These are phyloP conservation scores for Hippocampus barbouri DNA, from an alignment of 2,113 vertebrate genomes.

Conservation along the genomic window DNA sequence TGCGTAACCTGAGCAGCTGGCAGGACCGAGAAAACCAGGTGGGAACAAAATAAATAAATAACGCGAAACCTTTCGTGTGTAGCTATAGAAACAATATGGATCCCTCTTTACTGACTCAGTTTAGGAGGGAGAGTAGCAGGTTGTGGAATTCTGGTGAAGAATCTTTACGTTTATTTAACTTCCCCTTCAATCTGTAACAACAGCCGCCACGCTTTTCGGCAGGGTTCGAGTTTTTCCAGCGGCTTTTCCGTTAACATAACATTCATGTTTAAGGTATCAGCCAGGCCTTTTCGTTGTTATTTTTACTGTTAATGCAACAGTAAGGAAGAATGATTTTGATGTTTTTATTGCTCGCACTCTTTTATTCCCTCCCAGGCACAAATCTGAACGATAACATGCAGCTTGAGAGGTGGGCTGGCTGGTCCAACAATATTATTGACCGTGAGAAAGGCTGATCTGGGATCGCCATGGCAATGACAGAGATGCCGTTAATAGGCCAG, in stretches of 20 bases:
- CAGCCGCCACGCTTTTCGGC: not conserved
- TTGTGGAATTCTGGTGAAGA: not conserved
- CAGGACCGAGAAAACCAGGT: constrained; percentile 21
- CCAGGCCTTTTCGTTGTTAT: not conserved
- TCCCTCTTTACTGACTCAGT: not conserved
- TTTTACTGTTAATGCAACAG: not conserved
- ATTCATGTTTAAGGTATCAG: not conserved
- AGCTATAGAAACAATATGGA: not conserved
- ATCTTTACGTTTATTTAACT: constrained; percentile 2
- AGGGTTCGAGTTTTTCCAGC: not conserved
- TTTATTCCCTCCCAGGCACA: not conserved
- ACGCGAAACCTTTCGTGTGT: constrained; percentile 12
- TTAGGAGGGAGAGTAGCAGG: not conserved
- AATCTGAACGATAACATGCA: not conserved
- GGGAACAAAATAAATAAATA: constrained; percentile 31
- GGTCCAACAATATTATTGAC: not conserved
- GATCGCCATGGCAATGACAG: not conserved
- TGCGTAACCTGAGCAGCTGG: constrained; percentile 45
- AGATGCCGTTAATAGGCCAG: not conserved
- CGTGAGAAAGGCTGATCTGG: not conserved
- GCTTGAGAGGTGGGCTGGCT: not conserved
- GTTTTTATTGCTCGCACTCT: not conserved
- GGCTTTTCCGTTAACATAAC: not conserved
- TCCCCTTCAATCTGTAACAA: constrained; percentile 2
- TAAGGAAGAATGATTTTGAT: not conserved